Evolutionary conservation across 1,140 invertebrate genomes (phyloP), one percentile per base, ranked within the genome.

Genomic region (Zaprionus inermis): DNA sequence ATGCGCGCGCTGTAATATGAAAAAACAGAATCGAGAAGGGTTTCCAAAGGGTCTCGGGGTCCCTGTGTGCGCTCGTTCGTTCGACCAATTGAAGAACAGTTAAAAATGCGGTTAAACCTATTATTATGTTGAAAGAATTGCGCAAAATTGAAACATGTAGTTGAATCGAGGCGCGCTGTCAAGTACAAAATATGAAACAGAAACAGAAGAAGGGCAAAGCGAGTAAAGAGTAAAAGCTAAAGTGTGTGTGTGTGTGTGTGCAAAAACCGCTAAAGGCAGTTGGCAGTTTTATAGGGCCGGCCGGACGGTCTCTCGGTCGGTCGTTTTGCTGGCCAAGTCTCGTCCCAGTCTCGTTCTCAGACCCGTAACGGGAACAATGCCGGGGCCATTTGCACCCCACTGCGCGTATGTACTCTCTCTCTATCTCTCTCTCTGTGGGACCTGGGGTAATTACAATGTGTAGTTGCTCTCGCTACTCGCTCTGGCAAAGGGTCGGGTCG

Each of bases 61-160:
- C 18, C 18, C 24, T 16, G 51, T 52, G 54, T 71, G 65, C 59
- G 67, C 65, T 59, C 69, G 78, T 71, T 57, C 59, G 63, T 70
- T 59, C 69, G 78, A 71, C 83, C 79, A 76, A 80, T 63, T 72
- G 73, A 83, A 79, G 73, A 83, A 89, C 83, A 79, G 84, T 88
- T 88, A 84, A 88, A 88, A 88, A 59, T 90, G 85, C 81, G 84
- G 84, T 89, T 89, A 84, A 89, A 90, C 84, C 84, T 89, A 89
- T 89, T 89, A 89, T 89, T 89, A 89, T 81, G 54, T 76, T 70
- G 67, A 88, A 83, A 79, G 86, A 88, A 59, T 72, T 88, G 79
- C 70, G 32, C 84, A 75, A 78, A 83, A 88, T 86, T 86, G 83
- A 86, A 86, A 74, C 73, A 86, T 82, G 83, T 82, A 56, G 69